Base-by-base conservation (phyloP, 2,113 vertebrate species). In the Garra rufa region DNA sequence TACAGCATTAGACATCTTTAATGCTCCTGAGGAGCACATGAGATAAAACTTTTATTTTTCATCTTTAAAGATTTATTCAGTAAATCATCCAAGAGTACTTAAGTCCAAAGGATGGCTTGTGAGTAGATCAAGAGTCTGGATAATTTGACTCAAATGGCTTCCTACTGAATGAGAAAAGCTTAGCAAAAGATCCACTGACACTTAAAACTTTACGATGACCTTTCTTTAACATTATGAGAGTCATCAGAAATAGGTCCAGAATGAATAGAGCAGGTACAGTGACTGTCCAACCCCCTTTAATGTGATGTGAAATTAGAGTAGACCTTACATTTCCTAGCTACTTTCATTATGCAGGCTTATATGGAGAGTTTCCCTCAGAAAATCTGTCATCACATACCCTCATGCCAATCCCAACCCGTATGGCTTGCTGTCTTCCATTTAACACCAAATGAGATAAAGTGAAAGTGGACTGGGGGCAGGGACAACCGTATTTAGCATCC, bases 1-100 rank as follows among this genome's bases (percentile, higher is more conserved):
- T 70, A 52, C 28, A 41, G 28, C 80, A 26, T 70, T 82, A 82
- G 80, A 82, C 63, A 67, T 71, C 11, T 82, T 69, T 55, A 70
- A 82, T 69, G 80, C 19, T 55, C 80, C 30, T 24, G 19, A 38
- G 63, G 21, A 70, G 30, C 2, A 70, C 61, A 82, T 24, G 13
- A 24, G 28, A 70, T 82, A 70, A 26, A 28, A 7, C 46, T 52
- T 65, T 81, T 50, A 21, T 57, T 10, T 61, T 30, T 67, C 3
- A 44, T 15, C 46, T 38, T 1, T 77, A 59, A 70, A 38, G 59
- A 34, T 81, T 48, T 50, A 81, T 61, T 61, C 9, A 28, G 24
- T 26, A 46, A 41, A 55, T 82, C 19, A 50, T 70, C 52, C 3
- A 52, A 70, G 48, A 55, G 61, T 57, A 38, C 19, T 38, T 52